A percentile compares a stretch with the other conserved stretches of the same genome.
These are phyloP conservation scores for Heterodera carotae DNA, from an alignment of 1,140 invertebrate genomes.

Conservation along the genomic window DNA sequence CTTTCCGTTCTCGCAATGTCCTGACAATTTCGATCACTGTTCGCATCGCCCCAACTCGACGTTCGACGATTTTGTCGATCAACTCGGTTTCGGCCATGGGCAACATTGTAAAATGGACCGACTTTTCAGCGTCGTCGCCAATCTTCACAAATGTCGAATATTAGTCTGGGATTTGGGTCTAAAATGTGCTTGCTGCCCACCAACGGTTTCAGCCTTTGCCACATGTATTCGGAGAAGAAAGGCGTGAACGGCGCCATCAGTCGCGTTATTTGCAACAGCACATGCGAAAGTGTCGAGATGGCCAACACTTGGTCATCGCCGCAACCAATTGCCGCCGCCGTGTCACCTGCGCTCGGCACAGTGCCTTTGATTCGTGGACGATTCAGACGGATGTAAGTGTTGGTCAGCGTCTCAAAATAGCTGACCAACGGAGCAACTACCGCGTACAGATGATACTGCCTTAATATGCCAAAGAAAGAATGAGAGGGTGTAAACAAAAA, in stretches of 20 bases:
- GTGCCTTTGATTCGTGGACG: slow-evolving; percentile 78
- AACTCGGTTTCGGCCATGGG: slow-evolving; percentile 69
- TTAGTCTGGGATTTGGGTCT: background rate
- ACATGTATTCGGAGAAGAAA: slow-evolving; percentile 93
- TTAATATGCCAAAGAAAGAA: background rate
- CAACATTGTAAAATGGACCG: slow-evolving; percentile 57
- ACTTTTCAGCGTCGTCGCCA: slow-evolving; percentile 44
- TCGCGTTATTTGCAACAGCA: slow-evolving; percentile 83
- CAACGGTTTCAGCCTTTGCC: slow-evolving; percentile 77
- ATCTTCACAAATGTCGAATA: background rate
- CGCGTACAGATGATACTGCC: slow-evolving; percentile 86
- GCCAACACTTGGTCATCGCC: slow-evolving; percentile 79
- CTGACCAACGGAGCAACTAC: slow-evolving; percentile 89
- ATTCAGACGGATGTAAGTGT: slow-evolving; percentile 98
- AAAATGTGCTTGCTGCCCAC: slow-evolving; percentile 48
- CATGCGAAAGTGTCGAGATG: slow-evolving; percentile 82
- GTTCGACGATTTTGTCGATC: slow-evolving; percentile 85
- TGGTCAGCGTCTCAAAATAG: slow-evolving; percentile 95
- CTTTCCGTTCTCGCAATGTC: slow-evolving; percentile 86
- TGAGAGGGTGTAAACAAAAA: too few species aligned
- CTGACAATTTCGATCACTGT: slow-evolving; percentile 89
- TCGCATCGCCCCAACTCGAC: slow-evolving; percentile 88
- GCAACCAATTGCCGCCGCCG: slow-evolving; percentile 63
- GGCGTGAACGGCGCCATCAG: slow-evolving; percentile 92
- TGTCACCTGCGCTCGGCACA: slow-evolving; percentile 74